Base-by-base conservation (phyloP, 2,888 invertebrate species). In the Entomobrya multifasciata region DNA sequence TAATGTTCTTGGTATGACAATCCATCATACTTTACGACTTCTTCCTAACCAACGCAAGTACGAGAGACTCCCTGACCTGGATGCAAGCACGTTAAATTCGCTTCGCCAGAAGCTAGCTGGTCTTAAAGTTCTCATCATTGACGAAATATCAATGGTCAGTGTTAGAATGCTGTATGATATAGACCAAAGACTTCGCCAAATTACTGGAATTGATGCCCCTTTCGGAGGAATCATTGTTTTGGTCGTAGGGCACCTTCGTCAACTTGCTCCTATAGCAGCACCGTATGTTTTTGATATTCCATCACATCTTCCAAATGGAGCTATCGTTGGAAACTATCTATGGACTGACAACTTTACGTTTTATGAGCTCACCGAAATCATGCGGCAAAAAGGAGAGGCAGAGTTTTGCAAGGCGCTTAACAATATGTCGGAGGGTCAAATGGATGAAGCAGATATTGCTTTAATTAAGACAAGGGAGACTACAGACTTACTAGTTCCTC, bases 1-100 rank as follows among this genome's bases (percentile, higher is more conserved):
- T 55, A 90, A 91, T 74, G 91, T 91, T n/a, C 77, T 74, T 62
- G 91, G 91, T 4, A 83, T 81, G 70, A 91, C 91, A 11, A 57
- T 91, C 25, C 91, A 91, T 76, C 87, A 89, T 57, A 87, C 89
- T 10, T 90, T 91, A 49, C 55, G 49, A 13, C 44, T 91, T 1
- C 79, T 84, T n/a, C 36, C 77, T 8, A 25, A n/a, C 57, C 88
- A 86, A 44, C 41, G 20, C 20, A n/a, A n/a, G n/a, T 13, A 2
- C 5, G 27, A 20, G 17, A 20, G 15, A 17, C 1, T 60, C 1
- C 13, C 4, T 2, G n/a, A 57, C 4, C 47, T 82, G 2, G 27
- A 62, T 57, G 52, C 3, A 1, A 47, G 47, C 22, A 10, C 27
- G 13, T 27, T 36, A 17, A 77, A 36, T 44, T 44, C 57, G 1